phyloP scores from a whole-genome alignment of 2,113 vertebrate genomes.

The Pelodiscus sinensis region DNA sequence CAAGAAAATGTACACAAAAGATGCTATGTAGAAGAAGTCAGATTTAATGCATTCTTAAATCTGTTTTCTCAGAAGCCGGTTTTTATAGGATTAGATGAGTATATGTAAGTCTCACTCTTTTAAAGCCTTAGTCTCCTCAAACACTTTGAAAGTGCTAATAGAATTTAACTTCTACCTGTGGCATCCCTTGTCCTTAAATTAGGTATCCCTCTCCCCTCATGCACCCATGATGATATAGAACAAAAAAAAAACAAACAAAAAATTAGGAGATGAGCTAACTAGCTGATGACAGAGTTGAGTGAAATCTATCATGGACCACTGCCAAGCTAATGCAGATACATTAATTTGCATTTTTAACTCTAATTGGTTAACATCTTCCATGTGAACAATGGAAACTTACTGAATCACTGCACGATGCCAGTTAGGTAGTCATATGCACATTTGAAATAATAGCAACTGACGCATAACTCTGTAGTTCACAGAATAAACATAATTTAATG shows the following conservation, averaged over 20 bases:
- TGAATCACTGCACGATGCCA: neutral
- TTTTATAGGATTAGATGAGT: neutral
- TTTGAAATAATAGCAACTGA: neutral
- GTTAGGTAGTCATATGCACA: neutral
- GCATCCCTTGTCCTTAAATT: neutral
- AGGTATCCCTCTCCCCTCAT: neutral
- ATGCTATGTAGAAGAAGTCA: neutral
- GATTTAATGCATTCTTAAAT: neutral
- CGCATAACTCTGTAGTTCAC: neutral
- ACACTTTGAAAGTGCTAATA: neutral
- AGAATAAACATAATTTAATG: neutral
- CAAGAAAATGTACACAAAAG: neutral
- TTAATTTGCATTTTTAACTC: neutral
- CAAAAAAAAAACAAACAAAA: neutral
- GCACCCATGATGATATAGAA: neutral
- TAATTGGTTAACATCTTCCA: neutral
- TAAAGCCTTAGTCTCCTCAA: neutral
- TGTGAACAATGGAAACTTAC: neutral
- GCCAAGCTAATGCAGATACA: neutral
- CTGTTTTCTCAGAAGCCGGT: neutral
- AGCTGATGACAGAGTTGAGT: neutral
- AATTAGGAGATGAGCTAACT: neutral
- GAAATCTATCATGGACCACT: neutral
- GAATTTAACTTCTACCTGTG: neutral
- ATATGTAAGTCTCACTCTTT: rapidly evolving